Base-by-base conservation (phyloP, 2,797 vertebrate genomes). In the Crocodylus rhombifer region DNA sequence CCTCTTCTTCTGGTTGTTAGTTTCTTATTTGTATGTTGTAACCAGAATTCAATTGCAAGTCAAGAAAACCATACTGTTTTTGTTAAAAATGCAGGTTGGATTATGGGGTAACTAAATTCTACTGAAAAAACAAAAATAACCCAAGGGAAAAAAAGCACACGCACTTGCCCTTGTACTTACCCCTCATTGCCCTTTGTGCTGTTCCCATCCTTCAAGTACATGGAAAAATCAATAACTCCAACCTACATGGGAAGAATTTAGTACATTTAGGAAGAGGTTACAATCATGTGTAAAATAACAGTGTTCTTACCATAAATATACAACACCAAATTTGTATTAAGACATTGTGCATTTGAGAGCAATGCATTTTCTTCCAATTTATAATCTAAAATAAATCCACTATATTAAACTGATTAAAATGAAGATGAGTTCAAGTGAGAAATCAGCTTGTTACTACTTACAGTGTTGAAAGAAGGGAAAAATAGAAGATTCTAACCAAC, bases 141-240 rank as follows among this genome's bases (percentile, higher is more conserved):
- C 12, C n/a, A 56, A 12, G 55, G 81, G 30, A 2, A 4, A 8
- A 76, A 33, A 25, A 79, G 58, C 18, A 87, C 55, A 76, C 2
- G 28, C 10, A 18, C 2, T 2, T 81, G 42, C 42, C 25, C 4
- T 1, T 26, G 18, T 82, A 97, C 99, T 97, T 97, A 99, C 99
- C 99, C 99, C 96, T 99, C 99, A 4, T 97, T 98, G 87, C 98
- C 99, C 98, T 99, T 99, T 6, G 98, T 99, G 97, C 99, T 99
- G 97, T 99, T 99, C 0, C 99, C 99, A 6, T 99, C 99, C 97
- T 99, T 99, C 79, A 99, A 98, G 96, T 99, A 99, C 99, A 99
- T 99, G 4, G 99, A 99, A 97, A 99, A 99, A 98, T 99, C 99
- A 56, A 99, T 99, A 89, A 99, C 99, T 36, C 99, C 99, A 11